A percentile compares a stretch with the other conserved stretches of the same genome.
Conservation (phyloP, 2,113 vertebrate species). For the Platanista minor region DNA sequence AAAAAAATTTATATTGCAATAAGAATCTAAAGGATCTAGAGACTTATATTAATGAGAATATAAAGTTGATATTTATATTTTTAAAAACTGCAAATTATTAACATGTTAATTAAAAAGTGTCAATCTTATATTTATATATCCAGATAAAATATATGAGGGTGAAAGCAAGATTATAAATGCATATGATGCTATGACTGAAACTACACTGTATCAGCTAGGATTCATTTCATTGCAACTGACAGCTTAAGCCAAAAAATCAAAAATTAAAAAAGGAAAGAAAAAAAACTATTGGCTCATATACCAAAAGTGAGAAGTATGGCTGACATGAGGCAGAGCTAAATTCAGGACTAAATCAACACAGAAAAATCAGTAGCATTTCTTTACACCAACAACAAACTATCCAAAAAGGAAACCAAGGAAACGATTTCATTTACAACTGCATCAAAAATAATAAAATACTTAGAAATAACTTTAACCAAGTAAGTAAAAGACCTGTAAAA, state of each 20-base stretch:
- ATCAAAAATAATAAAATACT: too few species aligned
- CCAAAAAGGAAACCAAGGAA: too few species aligned
- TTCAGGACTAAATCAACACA: background rate
- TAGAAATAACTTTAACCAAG: too few species aligned
- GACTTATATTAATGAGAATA: background rate
- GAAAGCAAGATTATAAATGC: background rate
- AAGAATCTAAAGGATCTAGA: background rate
- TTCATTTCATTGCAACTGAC: background rate
- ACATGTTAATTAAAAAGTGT: background rate
- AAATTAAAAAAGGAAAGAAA: background rate
- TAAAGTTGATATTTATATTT: background rate
- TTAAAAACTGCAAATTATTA: background rate
- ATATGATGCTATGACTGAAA: background rate
- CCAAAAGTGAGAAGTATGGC: background rate
- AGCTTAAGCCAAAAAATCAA: background rate
- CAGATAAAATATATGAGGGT: background rate
- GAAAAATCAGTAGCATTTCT: background rate
- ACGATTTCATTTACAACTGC: too few species aligned
- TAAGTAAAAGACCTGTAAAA: too few species aligned
- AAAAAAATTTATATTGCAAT: background rate
- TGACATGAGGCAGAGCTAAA: background rate
- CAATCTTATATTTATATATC: background rate
- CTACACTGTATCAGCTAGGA: background rate
- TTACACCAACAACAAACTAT: background rate
- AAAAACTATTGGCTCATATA: background rate